Percentiles rank a stretch among this genome's conserved stretches.
These are phyloP conservation scores for Patiria pectinifera DNA, from an alignment of 53 echinoderm and acorn worm species.

Conservation along the genomic window DNA sequence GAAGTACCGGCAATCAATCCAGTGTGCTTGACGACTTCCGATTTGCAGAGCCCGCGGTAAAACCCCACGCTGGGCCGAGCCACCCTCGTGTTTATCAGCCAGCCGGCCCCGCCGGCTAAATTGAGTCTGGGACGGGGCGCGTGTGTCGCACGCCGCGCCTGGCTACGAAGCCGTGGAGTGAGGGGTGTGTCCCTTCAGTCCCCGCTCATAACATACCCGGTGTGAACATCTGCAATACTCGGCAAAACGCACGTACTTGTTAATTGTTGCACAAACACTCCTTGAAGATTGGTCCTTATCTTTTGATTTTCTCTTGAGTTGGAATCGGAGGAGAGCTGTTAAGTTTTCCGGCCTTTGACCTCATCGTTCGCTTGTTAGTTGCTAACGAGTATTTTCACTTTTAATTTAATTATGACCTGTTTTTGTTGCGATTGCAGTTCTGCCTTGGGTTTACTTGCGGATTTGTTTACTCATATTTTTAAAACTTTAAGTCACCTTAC, in stretches of 20 bases:
- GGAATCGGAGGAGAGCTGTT: not conserved
- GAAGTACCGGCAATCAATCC: not conserved
- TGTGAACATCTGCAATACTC: conserved; percentile 30
- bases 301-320: not conserved
- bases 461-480: not conserved
- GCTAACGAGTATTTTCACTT: conserved; percentile 58
- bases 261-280: conserved; percentile 64
- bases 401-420: conserved; percentile 56
- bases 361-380: conserved; percentile 26
- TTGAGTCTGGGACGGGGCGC: conserved; percentile 37
- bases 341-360: conserved; percentile 48
- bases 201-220: not conserved
- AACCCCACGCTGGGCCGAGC: conserved; percentile 43
- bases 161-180: conserved; percentile 13
- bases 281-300: not conserved
- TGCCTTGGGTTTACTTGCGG: not conserved
- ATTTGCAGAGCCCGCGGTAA: conserved; percentile 34
- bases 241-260: conserved; percentile 36
- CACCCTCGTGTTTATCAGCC: conserved; percentile 42
- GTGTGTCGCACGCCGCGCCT: conserved; percentile 50
- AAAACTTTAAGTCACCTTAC: not conserved
- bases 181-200: conserved; percentile 20
- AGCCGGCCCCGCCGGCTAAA: not conserved
- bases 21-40: conserved; percentile 36
- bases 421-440: conserved; percentile 10